Evolutionary conservation across 2,797 vertebrate species (phyloP), one percentile per base, ranked within the genome.

Genomic region (Euphonia xanthogaster): DNA sequence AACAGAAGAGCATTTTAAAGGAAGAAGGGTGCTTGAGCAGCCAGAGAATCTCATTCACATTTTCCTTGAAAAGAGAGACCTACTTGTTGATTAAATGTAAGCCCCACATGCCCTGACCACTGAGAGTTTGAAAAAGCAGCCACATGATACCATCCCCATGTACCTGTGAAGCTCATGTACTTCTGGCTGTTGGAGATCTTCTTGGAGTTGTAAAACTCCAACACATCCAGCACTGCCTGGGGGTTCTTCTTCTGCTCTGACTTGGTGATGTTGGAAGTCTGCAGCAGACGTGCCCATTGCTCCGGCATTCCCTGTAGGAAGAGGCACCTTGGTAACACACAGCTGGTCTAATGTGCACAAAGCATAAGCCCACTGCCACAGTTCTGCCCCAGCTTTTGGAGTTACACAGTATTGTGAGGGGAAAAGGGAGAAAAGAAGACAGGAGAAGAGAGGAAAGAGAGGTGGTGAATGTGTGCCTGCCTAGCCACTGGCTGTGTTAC

Each of bases 161-260:
- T 96, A 99, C 99, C 99, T 98, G 99, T 99, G 96, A 99, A 99
- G 96, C 99, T 99, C 99, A 99, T 99, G 95, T 99, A 99, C 82
- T 99, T 99, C 98, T 99, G 99, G 95, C 98, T 99, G 96, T 99
- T 99, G 73, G 98, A 97, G 9, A 98, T 99, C 97, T 99, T 99
- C 94, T 99, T 99, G 10, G 99, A 99, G 96, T 99, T 99, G 77
- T 99, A 99, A 97, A 99, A 99, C 95, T 99, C 99, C 61, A 99
- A 95, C 4, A 99, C 99, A 0, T 99, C 99, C n/a, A 99, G 97
- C 42, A 99, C 99, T 2, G 98, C 99, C 97, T 99, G 99, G 3
- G 99, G 99, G 57, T 99, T 99, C 97, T 99, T 99, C 98, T 99
- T 99, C 97, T 99, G 99, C 97, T 99, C 99, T 3, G 98, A 98